Evolutionary conservation across 2,888 invertebrate genomes (phyloP).

Genomic region (Drosophila recens): DNA sequence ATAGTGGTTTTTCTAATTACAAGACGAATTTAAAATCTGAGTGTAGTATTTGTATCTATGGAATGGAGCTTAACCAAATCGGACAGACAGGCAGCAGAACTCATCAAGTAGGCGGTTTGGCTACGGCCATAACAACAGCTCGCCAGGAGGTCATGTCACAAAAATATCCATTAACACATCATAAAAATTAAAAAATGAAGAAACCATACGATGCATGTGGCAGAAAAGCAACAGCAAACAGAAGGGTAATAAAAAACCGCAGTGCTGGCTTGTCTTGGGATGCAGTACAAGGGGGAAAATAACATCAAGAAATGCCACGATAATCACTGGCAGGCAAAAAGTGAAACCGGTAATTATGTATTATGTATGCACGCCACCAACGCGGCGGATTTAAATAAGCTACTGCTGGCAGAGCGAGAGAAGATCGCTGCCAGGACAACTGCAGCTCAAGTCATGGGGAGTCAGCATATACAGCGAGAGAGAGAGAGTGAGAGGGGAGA

Average conservation of each 20-base stretch:
- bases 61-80: conserved; percentile 33
- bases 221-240: conserved; percentile 13
- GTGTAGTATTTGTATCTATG: background rate
- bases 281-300: conserved; percentile 32
- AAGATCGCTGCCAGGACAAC: conserved; percentile 61
- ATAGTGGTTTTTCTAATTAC: no score
- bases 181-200: conserved; percentile 79
- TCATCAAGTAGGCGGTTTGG: conserved; percentile 59
- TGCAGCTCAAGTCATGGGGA: conserved; percentile 23
- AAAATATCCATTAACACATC: conserved; percentile 81
- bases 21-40: no score
- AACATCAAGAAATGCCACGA: conserved; percentile 74
- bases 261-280: conserved; percentile 25
- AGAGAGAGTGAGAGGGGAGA: background rate
- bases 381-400: conserved; percentile 74
- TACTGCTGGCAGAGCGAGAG: conserved; percentile 44
- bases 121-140: conserved; percentile 58
- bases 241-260: conserved; percentile 64
- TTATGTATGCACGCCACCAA: conserved; percentile 80
- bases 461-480: background rate
- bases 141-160: conserved; percentile 80
- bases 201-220: conserved; percentile 68
- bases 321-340: conserved; percentile 73
- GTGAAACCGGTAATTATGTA: conserved; percentile 81
- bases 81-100: conserved; percentile 44